A percentile compares a stretch with the other conserved stretches of the same genome.
These are phyloP conservation scores for Acronicta leporina DNA, from an alignment of 2,888 invertebrate species.

Conservation along the genomic window DNA sequence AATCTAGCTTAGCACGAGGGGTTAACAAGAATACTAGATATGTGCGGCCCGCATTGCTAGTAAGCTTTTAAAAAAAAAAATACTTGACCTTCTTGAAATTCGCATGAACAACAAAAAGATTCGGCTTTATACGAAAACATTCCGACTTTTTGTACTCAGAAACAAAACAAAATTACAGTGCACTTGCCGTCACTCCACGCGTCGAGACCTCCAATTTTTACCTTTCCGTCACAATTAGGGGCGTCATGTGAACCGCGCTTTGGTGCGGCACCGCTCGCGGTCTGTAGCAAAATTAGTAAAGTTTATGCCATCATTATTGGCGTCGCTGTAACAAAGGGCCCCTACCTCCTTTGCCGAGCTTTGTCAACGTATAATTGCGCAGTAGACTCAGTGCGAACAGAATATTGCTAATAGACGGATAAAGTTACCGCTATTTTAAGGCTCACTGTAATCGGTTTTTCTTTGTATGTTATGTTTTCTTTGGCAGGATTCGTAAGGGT, in stretches of 20 bases:
- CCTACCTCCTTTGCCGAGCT: constrained; percentile 63
- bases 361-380: constrained; percentile 78
- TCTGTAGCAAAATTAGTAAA: constrained; percentile 81
- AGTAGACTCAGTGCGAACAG: constrained; percentile 53
- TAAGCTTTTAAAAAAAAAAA: no score
- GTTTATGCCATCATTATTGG: constrained; percentile 81
- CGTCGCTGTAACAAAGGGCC: constrained; percentile 75
- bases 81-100: no score
- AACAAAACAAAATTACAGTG: not conserved
- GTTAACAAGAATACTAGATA: no score
- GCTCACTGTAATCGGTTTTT: constrained; percentile 50
- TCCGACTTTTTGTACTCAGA: not conserved
- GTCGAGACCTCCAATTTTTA: constrained; percentile 24
- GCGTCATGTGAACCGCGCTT: constrained; percentile 44
- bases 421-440: constrained; percentile 55
- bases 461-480: constrained; percentile 41
- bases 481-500: constrained; percentile 3
- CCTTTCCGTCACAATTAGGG: constrained; percentile 25
- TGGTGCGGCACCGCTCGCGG: constrained; percentile 59
- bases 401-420: constrained; percentile 56
- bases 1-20: no score
- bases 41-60: no score
- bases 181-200: not conserved
- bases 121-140: no score
- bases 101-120: no score